phyloP scores from a whole-genome alignment of 2,113 vertebrate genomes.

The Malurus melanocephalus region DNA sequence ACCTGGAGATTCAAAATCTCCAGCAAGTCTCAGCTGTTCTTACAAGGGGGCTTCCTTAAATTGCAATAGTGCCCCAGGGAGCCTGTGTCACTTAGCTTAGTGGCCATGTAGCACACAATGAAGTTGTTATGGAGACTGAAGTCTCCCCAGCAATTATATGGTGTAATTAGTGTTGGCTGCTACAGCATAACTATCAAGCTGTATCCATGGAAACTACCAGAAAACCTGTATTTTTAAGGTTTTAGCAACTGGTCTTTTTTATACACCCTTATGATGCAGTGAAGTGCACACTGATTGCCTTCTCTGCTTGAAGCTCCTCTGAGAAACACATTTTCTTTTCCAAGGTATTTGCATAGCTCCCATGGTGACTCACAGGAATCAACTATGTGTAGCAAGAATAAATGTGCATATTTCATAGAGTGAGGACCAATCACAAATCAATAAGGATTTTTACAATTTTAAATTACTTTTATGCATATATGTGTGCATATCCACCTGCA shows the following conservation, averaged over 20 bases:
- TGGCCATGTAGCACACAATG: slow-evolving; percentile 13
- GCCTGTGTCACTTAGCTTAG: not conserved
- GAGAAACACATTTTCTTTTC: slow-evolving; percentile 11
- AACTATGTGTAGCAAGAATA: not conserved
- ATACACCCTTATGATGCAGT: slow-evolving; percentile 25
- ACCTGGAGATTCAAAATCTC: not conserved
- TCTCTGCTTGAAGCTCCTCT: slow-evolving; percentile 9
- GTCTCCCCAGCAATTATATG: slow-evolving; percentile 39
- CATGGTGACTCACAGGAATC: not conserved
- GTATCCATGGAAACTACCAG: slow-evolving; percentile 62
- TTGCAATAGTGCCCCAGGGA: not conserved
- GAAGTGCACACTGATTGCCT: slow-evolving; percentile 35
- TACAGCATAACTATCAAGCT: slow-evolving; percentile 30
- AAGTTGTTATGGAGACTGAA: slow-evolving; percentile 63
- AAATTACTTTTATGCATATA: not conserved
- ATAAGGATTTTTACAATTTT: not conserved
- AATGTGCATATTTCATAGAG: not conserved
- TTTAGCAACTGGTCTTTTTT: slow-evolving; percentile 40
- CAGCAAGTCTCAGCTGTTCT: not conserved
- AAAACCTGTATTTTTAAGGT: slow-evolving; percentile 48
- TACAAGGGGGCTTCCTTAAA: not conserved
- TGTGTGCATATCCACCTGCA: not conserved
- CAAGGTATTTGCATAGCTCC: not conserved
- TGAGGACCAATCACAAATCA: not conserved
- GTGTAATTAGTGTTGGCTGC: slow-evolving; percentile 61